Conservation (phyloP, 2,888 invertebrate species). For the Leptopilina drosophilae region DNA sequence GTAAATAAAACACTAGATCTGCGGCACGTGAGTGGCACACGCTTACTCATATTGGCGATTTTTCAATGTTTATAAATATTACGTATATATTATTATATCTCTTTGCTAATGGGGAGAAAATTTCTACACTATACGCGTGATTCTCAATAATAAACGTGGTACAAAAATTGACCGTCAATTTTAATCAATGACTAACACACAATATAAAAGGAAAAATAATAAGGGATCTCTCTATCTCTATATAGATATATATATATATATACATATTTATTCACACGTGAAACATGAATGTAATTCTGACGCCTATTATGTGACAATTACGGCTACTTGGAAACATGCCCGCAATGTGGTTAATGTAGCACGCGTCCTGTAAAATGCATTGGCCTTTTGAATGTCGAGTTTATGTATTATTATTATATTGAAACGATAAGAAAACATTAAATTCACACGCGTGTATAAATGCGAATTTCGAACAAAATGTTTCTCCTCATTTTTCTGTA, state of each 20-base stretch:
- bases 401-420: not conserved
- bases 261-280: not conserved
- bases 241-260: no score
- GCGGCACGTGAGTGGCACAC: conserved; percentile 45
- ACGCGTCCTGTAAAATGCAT: conserved; percentile 46
- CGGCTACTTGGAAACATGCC: conserved; percentile 44
- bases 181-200: conserved; percentile 50
- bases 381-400: not conserved
- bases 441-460: not conserved
- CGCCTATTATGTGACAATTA: conserved; percentile 43
- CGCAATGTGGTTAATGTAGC: conserved; percentile 46
- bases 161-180: conserved; percentile 27
- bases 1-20: not conserved
- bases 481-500: not conserved
- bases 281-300: conserved; percentile 35
- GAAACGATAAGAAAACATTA: conserved; percentile 9
- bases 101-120: conserved; percentile 42
- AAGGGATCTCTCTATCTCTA: not conserved
- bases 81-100: conserved; percentile 31
- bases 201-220: not conserved
- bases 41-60: conserved; percentile 48
- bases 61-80: no score
- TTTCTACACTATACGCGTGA: conserved; percentile 23
- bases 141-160: conserved; percentile 45
- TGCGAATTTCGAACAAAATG: not conserved